Evolutionary conservation across 2,113 vertebrate genomes (phyloP).

Genomic region (Picathartes gymnocephalus): DNA sequence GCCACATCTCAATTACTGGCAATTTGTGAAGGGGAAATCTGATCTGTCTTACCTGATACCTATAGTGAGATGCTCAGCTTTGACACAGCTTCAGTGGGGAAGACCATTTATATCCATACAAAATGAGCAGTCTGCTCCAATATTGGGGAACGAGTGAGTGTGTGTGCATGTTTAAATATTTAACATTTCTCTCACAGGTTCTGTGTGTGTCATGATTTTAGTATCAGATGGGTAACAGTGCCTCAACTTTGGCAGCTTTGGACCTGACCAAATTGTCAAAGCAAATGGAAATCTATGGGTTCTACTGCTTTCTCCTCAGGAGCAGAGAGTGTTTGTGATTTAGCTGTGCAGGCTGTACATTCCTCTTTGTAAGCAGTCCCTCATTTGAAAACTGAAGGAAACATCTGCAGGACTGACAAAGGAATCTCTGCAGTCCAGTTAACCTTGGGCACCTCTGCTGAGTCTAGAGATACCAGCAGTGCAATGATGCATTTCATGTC

Average conservation of each 20-base stretch:
- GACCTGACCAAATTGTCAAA: not conserved
- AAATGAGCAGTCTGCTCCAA: not conserved
- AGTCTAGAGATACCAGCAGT: not conserved
- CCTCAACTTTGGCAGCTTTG: not conserved
- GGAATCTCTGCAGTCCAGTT: not conserved
- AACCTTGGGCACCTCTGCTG: not conserved
- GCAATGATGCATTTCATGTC: not conserved
- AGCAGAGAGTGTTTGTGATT: not conserved
- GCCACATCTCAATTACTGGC: not conserved
- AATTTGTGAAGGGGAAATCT: not conserved
- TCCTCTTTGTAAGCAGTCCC: not conserved
- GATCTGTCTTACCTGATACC: not conserved
- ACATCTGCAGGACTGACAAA: not conserved
- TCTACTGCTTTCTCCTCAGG: not conserved
- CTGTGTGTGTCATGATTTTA: not conserved
- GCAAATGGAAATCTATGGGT: not conserved
- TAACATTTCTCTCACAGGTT: not conserved
- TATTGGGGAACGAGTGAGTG: not conserved
- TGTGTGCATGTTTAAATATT: accelerated
- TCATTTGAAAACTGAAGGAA: not conserved
- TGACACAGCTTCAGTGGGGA: not conserved
- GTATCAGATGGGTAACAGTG: not conserved
- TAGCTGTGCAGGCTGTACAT: not conserved
- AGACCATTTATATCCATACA: not conserved
- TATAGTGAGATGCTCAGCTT: not conserved